Evolutionary conservation across 2,113 vertebrate genomes (phyloP), one percentile per base, ranked within the genome.

Genomic region (Piprites chloris): DNA sequence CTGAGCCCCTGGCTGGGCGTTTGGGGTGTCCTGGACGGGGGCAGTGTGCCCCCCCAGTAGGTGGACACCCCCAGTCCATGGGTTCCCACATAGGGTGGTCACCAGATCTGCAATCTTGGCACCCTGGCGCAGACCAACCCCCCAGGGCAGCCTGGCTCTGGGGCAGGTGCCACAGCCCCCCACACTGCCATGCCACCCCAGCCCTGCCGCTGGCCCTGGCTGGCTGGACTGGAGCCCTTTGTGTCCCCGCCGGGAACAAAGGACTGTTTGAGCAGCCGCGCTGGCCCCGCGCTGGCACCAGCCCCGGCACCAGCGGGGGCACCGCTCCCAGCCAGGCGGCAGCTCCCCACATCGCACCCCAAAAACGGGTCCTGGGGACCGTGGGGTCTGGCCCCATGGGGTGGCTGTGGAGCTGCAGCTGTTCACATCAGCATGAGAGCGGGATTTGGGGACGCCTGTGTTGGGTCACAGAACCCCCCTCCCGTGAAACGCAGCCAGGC

Each of bases 221-320:
- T 13, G 1, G 90, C 68, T 26, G 21, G 73, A 91, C 95, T 91
- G 91, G 87, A 93, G 93, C 85, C 84, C 77, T 96, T 96, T 94
- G 95, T 96, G 88, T 96, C 89, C 95, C 69, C 18, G 32, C 67
- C 1, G 65, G 91, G 93, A 96, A 96, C 96, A 96, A 96, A 96
- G 92, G 81, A 39, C 7, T n/a, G 19, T 81, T 94, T 96, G 93
- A 96, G 95, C 42, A 6, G 81, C 89, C 44, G 28, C 50, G 27
- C 73, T 13, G 90, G 92, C 87, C 87, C 90, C 17, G 9, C 12
- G 69, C 93, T 94, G 93, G 89, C 80, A 87, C 72, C 73, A 11
- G 66, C 84, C 75, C 94, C 58, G 2, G 74, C 65, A 93, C 95
- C 79, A 74, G 24, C 33, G 12, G 93, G 80, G 92, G 90, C 90